phyloP scores from a whole-genome alignment of 2,113 vertebrate genomes.

The Prionailurus bengalensis region DNA sequence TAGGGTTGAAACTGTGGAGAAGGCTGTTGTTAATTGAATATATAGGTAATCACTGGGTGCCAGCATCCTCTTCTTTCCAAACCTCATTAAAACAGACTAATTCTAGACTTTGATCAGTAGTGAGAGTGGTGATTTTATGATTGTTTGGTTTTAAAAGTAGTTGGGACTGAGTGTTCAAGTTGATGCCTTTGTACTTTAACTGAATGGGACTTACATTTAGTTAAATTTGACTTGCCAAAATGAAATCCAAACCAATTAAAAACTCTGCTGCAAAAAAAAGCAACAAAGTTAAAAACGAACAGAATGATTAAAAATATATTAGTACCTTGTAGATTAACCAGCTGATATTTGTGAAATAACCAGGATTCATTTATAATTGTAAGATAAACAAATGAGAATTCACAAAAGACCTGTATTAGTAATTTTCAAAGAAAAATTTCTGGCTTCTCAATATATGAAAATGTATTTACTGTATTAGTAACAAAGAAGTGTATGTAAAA shows the following conservation, averaged over 20 bases:
- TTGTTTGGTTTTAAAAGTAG: constrained; percentile 31
- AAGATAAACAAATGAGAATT: constrained; percentile 36
- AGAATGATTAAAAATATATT: constrained; percentile 32
- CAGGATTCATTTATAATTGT: neutral
- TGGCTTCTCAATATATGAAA: neutral
- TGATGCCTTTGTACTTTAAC: neutral
- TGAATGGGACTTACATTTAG: neutral
- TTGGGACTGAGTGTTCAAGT: constrained; percentile 31
- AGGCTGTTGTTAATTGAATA: constrained; percentile 3
- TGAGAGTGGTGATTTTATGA: neutral
- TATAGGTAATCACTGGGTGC: neutral
- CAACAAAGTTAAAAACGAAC: constrained; percentile 3
- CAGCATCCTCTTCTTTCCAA: neutral
- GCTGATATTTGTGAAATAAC: constrained; percentile 26
- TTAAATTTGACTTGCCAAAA: constrained; percentile 27
- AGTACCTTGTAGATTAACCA: neutral
- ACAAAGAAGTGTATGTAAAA: constrained; percentile 32
- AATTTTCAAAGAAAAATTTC: constrained; percentile 35
- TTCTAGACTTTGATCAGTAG: neutral
- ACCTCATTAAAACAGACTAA: neutral
- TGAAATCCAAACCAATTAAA: neutral
- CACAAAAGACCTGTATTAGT: neutral
- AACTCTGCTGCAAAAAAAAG: neutral
- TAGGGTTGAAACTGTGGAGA: neutral
- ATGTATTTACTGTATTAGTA: neutral